phyloP scores from a whole-genome alignment of 1,140 invertebrate genomes.

The Drosophila kurseongensis region DNA sequence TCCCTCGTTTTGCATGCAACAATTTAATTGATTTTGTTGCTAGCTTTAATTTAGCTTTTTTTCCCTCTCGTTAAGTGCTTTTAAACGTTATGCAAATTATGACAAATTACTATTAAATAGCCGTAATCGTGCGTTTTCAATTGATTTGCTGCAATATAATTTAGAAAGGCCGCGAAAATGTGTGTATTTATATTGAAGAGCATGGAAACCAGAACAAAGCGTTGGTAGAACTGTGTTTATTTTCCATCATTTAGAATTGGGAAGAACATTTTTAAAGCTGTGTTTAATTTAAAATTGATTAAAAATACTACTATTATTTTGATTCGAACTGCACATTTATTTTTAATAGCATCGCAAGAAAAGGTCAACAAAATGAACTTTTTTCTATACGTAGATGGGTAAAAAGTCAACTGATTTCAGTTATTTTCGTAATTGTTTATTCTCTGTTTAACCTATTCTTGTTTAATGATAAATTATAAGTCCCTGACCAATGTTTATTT shows the following conservation, averaged over 20 bases:
- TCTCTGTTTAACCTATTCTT: not conserved
- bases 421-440: not conserved
- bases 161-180: constrained; percentile 2
- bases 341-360: too few relatives aligned
- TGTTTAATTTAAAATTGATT: too few relatives aligned
- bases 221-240: not conserved
- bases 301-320: too few relatives aligned
- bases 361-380: too few relatives aligned
- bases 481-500: constrained; percentile 31
- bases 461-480: not conserved
- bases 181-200: constrained; percentile 5
- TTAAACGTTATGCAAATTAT: constrained; percentile 80
- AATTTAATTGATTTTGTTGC: constrained; percentile 73
- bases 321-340: too few relatives aligned
- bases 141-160: constrained; percentile 50
- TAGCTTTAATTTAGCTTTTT: constrained; percentile 21
- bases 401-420: too few relatives aligned
- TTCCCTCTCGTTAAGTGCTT: constrained; percentile 61
- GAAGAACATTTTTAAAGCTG: too few relatives aligned
- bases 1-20: constrained; percentile 42
- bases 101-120: constrained; percentile 79
- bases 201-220: not conserved
- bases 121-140: constrained; percentile 64
- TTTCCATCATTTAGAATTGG: not conserved
- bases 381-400: too few relatives aligned